Evolutionary conservation across 1,140 invertebrate species (phyloP).

Genomic region (Metopolophium dirhodum): DNA sequence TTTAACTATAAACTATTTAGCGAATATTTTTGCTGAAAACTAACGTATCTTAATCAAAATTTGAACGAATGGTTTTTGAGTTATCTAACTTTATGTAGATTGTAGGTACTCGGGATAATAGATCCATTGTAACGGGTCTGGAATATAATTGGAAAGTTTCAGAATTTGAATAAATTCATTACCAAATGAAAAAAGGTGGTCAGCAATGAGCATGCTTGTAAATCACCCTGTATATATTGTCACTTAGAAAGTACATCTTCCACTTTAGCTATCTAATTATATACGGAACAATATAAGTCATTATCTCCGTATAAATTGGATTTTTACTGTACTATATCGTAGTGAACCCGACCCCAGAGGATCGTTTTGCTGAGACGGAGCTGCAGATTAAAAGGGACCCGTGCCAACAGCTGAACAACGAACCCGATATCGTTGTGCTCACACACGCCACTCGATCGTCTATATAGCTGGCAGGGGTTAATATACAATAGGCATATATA

Average conservation of each 20-base stretch:
- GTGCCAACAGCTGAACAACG: background rate
- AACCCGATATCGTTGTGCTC: background rate
- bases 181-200: too few relatives aligned
- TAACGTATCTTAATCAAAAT: too few relatives aligned
- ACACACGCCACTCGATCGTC: background rate
- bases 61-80: too few relatives aligned
- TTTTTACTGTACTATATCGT: background rate
- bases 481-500: background rate
- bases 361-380: background rate
- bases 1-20: too few relatives aligned
- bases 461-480: background rate
- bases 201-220: too few relatives aligned
- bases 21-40: too few relatives aligned
- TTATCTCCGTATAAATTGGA: background rate
- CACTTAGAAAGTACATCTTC: background rate
- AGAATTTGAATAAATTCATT: too few relatives aligned
- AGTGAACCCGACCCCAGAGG: background rate
- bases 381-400: conserved; percentile 19
- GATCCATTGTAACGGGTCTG: too few relatives aligned
- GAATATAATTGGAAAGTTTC: too few relatives aligned
- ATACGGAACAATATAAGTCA: conserved; percentile 3
- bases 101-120: too few relatives aligned
- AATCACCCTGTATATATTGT: background rate
- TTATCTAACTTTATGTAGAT: too few relatives aligned
- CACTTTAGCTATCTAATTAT: background rate